These are phyloP conservation scores for Callinectes sapidus DNA, from an alignment of 2,888 invertebrate genomes.

Conservation along the genomic window DNA sequence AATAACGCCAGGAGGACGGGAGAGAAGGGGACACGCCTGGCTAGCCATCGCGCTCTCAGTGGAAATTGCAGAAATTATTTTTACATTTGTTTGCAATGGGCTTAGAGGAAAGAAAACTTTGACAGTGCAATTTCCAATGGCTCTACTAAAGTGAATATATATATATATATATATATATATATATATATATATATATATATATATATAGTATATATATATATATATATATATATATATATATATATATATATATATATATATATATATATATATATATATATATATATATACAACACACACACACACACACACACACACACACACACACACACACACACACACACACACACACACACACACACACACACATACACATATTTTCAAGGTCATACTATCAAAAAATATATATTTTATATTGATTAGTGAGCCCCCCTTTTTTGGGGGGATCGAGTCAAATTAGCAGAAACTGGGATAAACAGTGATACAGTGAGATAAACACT, in stretches of 20 bases:
- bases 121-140: neutral
- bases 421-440: too few relatives aligned
- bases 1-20: neutral
- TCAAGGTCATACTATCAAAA: too few relatives aligned
- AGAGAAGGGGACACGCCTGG: neutral
- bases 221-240: constrained; percentile 1
- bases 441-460: too few relatives aligned
- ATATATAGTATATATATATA: constrained; percentile 1
- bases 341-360: too few relatives aligned
- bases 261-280: too few relatives aligned
- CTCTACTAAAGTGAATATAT: neutral
- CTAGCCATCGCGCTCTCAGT: neutral
- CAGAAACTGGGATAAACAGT: too few relatives aligned
- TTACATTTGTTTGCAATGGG: neutral
- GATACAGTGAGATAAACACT: too few relatives aligned
- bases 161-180: neutral
- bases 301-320: too few relatives aligned
- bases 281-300: too few relatives aligned
- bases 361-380: too few relatives aligned
- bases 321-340: too few relatives aligned
- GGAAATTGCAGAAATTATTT: neutral
- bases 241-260: neutral
- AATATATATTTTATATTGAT: too few relatives aligned
- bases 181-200: neutral
- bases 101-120: neutral